phyloP scores from a whole-genome alignment of 2,113 vertebrate genomes.

The Natator depressus region DNA sequence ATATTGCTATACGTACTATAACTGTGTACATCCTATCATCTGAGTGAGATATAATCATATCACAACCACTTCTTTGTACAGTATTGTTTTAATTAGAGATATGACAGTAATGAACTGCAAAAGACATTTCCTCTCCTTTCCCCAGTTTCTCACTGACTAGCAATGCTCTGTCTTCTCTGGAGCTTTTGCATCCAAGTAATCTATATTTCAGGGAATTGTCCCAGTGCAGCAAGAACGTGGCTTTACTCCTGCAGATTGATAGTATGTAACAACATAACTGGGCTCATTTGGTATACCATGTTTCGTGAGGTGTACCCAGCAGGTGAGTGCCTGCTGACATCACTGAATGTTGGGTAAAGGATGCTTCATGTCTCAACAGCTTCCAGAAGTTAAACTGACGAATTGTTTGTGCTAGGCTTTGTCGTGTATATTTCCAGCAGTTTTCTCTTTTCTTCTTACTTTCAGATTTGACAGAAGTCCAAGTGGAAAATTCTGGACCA shows the following conservation, averaged over 20 bases:
- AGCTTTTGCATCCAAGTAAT: not conserved
- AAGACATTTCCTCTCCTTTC: not conserved
- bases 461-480: not conserved
- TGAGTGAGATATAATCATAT: not conserved
- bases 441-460: not conserved
- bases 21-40: not conserved
- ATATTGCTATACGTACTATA: not conserved
- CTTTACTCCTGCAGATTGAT: not conserved
- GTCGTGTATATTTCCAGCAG: not conserved
- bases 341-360: not conserved
- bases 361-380: not conserved
- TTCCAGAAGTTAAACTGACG: not conserved
- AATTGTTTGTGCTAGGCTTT: not conserved
- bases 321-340: not conserved
- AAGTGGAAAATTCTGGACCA: not conserved
- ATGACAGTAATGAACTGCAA: not conserved
- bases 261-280: not conserved
- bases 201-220: not conserved
- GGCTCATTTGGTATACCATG: not conserved
- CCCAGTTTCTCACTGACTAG: not conserved
- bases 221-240: not conserved
- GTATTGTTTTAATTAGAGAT: not conserved
- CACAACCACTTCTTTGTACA: not conserved
- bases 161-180: not conserved
- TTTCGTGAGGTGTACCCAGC: not conserved